phyloP scores from a whole-genome alignment of 2,888 invertebrate genomes.

The Calameuta idolon region DNA sequence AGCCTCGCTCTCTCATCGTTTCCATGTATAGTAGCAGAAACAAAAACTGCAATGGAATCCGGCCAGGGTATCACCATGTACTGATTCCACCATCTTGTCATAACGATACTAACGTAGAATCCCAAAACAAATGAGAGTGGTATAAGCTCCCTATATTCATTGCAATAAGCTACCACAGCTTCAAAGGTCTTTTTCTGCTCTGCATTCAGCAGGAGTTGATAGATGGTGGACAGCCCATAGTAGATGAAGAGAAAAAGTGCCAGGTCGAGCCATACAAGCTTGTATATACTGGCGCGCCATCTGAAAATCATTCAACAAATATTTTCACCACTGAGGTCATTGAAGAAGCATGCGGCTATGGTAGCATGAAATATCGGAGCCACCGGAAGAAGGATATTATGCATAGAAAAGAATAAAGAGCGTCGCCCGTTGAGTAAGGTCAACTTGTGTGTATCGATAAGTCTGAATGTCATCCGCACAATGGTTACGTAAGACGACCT shows the following conservation, averaged over 20 bases:
- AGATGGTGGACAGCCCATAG: slow-evolving; percentile 82
- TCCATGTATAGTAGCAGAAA: slow-evolving; percentile 85
- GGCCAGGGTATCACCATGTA: slow-evolving; percentile 88
- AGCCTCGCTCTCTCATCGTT: slow-evolving; percentile 85
- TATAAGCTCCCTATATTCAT: slow-evolving; percentile 83
- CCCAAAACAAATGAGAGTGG: slow-evolving; percentile 90
- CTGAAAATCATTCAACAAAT: slow-evolving; percentile 69
- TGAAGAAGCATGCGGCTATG: neutral
- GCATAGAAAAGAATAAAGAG: neutral
- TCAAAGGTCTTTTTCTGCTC: slow-evolving; percentile 84
- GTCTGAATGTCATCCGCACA: neutral
- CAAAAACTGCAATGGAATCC: slow-evolving; percentile 87
- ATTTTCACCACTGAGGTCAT: neutral
- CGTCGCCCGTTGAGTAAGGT: neutral
- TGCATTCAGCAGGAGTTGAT: slow-evolving; percentile 78
- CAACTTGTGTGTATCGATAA: neutral
- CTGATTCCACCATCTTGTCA: slow-evolving; percentile 91
- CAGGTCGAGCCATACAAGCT: slow-evolving; percentile 91
- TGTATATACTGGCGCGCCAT: slow-evolving; percentile 96
- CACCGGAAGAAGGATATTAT: neutral
- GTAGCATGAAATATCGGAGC: neutral
- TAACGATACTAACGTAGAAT: slow-evolving; percentile 89
- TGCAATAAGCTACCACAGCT: slow-evolving; percentile 83
- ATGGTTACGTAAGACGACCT: neutral
- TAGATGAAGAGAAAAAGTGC: slow-evolving; percentile 83